Percentiles rank a stretch among this genome's conserved stretches.
phyloP scores from a whole-genome alignment of 2,888 invertebrate species.

The Ormyrus thymus region DNA sequence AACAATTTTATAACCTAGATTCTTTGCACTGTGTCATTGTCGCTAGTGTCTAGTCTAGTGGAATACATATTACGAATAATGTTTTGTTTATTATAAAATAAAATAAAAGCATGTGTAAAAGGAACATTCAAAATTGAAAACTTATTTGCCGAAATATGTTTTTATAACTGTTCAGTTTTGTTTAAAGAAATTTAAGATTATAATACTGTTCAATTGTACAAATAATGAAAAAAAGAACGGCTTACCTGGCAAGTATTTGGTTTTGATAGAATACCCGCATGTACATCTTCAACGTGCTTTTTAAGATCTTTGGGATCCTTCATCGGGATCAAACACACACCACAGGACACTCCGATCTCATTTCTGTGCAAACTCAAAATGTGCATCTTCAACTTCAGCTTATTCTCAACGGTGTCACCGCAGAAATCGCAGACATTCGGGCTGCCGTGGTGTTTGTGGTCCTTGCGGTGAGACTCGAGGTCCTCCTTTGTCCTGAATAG shows the following conservation, averaged over 20 bases:
- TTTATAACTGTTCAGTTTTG: too few relatives aligned
- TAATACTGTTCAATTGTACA: too few relatives aligned
- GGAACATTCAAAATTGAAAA: too few relatives aligned
- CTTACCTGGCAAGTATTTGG: conserved; percentile 76
- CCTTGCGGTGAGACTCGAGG: conserved; percentile 76
- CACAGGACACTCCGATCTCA: conserved; percentile 78
- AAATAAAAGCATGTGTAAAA: too few relatives aligned
- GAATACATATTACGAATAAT: too few relatives aligned
- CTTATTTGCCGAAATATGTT: too few relatives aligned
- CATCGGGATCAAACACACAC: conserved; percentile 78
- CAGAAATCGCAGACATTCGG: conserved; percentile 79
- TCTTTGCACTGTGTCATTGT: too few relatives aligned
- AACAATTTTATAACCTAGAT: too few relatives aligned
- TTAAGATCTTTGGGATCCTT: conserved; percentile 77
- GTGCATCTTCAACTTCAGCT: conserved; percentile 79
- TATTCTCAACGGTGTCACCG: conserved; percentile 78
- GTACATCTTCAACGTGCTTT: conserved; percentile 77
- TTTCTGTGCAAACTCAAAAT: conserved; percentile 77
- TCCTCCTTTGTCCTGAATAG: conserved; percentile 77
- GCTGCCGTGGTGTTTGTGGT: conserved; percentile 75
- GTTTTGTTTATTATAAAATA: too few relatives aligned
- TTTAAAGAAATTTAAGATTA: too few relatives aligned
- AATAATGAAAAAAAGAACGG: too few relatives aligned
- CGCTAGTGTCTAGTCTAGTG: too few relatives aligned
- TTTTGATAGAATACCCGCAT: conserved; percentile 75